Evolutionary conservation across 2,888 invertebrate species (phyloP).

Genomic region (Eupithecia inturbata): DNA sequence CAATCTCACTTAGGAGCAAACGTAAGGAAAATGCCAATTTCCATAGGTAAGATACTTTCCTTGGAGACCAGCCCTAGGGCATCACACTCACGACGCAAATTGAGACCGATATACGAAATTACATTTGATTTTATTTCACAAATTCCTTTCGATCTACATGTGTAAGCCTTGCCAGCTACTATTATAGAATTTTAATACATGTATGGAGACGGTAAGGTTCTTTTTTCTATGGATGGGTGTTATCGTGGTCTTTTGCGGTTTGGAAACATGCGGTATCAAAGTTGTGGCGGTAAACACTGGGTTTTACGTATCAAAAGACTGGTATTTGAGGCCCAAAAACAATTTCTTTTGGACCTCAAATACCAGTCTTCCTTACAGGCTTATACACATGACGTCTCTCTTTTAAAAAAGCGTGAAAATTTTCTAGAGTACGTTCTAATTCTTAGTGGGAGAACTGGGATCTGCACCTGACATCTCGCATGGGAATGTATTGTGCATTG

Average conservation of each 20-base stretch:
- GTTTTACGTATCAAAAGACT: too few relatives aligned
- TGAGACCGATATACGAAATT: conserved; percentile 69
- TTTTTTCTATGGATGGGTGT: background rate
- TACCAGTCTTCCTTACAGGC: background rate
- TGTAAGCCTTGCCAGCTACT: conserved; percentile 8
- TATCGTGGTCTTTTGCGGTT: background rate
- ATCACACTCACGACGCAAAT: conserved; percentile 57
- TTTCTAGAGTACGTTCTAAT: too few relatives aligned
- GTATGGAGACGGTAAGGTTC: background rate
- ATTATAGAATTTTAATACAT: background rate
- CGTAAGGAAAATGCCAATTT: conserved; percentile 58
- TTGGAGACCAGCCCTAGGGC: conserved; percentile 42
- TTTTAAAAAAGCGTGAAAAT: too few relatives aligned
- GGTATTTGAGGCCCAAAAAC: too few relatives aligned
- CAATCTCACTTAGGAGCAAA: conserved; percentile 65
- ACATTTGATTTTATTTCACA: conserved; percentile 81
- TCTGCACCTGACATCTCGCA: too few relatives aligned
- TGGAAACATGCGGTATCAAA: background rate
- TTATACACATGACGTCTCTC: too few relatives aligned
- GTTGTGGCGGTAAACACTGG: background rate
- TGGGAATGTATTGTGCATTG: too few relatives aligned
- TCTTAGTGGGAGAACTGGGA: too few relatives aligned
- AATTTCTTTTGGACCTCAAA: background rate
- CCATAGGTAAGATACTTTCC: conserved; percentile 54
- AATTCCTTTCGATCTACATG: conserved; percentile 69